Base-by-base conservation (phyloP, 2,113 vertebrate species). In the Platysteira castanea region DNA sequence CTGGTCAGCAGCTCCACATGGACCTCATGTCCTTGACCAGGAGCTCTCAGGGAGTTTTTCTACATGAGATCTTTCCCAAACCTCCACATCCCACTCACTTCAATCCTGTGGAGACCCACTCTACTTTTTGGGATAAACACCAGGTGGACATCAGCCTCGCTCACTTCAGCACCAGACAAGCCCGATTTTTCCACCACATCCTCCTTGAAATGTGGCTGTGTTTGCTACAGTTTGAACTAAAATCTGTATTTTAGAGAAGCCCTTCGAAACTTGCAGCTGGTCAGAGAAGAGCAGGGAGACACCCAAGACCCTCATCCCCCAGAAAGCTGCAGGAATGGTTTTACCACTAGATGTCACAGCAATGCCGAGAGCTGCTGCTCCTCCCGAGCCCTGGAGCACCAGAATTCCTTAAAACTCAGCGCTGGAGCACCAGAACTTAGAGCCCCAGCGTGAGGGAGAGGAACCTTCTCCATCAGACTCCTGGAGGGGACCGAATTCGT, bases 261-360 rank as follows among this genome's bases (percentile, higher is more conserved):
- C 19, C 13, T 41, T 3, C 3, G 10, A 17, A 60, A 10, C 26
- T 21, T 15, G 47, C 39, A n/a, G 33, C 30, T 41, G 79, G 28
- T 64, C 56, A 30, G 56, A 54, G 69, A 11, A 12, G 33, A 64
- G 49, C 65, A 56, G 15, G 49, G 41, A 44, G 39, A 44, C 26
- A 26, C 15, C 52, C 67, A 27, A 50, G 27, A 2, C 0, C 47
- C 37, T 24, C 31, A 53, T 21, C 13, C 54, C 63, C 5, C 20
- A 6, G 50, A 64, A 88, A 54, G 79, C 19, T 79, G 86, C 94
- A n/a, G 37, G 78, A 78, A 16, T 6, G 37, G 13, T 64, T 52
- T 60, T 54, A 71, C 96, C 97, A 90, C 96, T 96, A 97, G 97
- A 71, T 98, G 98, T 97, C 96, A 95, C 17, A 83, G 81, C 42